These are phyloP conservation scores for Nephrotoma guestfalica DNA, from an alignment of 2,888 invertebrate species.

Conservation along the genomic window DNA sequence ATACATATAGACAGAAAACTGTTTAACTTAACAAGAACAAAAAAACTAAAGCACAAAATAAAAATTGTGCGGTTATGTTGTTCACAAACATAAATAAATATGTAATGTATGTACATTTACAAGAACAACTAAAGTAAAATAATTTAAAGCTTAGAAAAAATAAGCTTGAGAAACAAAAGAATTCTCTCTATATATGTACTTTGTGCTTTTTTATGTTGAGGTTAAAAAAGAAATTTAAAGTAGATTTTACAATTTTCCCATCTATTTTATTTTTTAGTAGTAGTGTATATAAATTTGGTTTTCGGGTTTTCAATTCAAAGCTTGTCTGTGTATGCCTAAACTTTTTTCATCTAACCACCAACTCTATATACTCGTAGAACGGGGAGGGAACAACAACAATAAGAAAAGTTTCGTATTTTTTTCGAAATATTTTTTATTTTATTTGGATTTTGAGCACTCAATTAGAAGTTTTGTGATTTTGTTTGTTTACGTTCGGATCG, in stretches of 20 bases:
- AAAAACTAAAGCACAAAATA: not conserved
- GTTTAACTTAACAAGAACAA: not conserved
- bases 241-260: not conserved
- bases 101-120: not conserved
- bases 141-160: not conserved
- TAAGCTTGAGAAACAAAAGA: not conserved
- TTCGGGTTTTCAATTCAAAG: not conserved
- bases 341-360: not conserved
- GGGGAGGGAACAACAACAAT: not conserved
- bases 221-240: not conserved
- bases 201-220: not conserved
- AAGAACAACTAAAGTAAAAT: not conserved
- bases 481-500: not conserved
- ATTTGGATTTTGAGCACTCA: not conserved
- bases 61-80: not conserved
- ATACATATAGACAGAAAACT: not conserved
- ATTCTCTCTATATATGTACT: not conserved
- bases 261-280: not conserved
- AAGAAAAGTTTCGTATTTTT: not conserved
- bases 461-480: not conserved
- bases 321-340: not conserved
- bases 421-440: not conserved
- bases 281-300: not conserved
- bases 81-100: not conserved
- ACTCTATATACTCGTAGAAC: too few species aligned